Conservation (phyloP, 1,140 invertebrate species). For the Ptiloglossa arizonensis region DNA sequence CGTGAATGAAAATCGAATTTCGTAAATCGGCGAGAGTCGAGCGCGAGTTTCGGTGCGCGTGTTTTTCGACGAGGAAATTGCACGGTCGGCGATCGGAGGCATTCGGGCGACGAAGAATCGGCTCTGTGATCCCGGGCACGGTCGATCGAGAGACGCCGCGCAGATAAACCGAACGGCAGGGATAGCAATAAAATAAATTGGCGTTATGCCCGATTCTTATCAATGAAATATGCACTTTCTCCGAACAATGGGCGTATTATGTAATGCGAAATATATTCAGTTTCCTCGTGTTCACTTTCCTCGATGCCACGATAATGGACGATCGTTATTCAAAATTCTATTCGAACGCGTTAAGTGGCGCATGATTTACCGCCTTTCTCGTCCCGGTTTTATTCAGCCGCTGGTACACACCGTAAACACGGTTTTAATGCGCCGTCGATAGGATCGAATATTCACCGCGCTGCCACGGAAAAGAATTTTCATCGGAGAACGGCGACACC, state of each 20-base stretch:
- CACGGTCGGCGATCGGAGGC: background rate
- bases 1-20: no score
- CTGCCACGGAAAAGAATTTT: background rate
- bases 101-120: slow-evolving; percentile 6
- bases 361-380: slow-evolving; percentile 43
- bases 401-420: slow-evolving; percentile 23
- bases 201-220: slow-evolving; percentile 45
- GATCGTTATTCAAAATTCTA: slow-evolving; percentile 52
- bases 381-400: slow-evolving; percentile 25
- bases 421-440: slow-evolving; percentile 36
- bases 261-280: slow-evolving; percentile 43
- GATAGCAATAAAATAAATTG: slow-evolving; percentile 48
- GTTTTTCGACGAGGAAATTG: slow-evolving; percentile 29
- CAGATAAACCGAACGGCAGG: slow-evolving; percentile 12
- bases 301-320: slow-evolving; percentile 45
- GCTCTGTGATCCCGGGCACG: background rate
- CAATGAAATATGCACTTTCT: slow-evolving; percentile 49
- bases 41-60: no score
- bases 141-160: slow-evolving; percentile 21
- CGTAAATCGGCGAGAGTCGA: no score
- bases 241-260: slow-evolving; percentile 46
- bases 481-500: slow-evolving; percentile 18
- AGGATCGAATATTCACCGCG: slow-evolving; percentile 24
- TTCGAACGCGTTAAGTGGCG: slow-evolving; percentile 46
- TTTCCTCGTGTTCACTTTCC: slow-evolving; percentile 42